Base-by-base conservation (phyloP, 92 coral and sea anemone species). In the Palythoa caribaeorum region DNA sequence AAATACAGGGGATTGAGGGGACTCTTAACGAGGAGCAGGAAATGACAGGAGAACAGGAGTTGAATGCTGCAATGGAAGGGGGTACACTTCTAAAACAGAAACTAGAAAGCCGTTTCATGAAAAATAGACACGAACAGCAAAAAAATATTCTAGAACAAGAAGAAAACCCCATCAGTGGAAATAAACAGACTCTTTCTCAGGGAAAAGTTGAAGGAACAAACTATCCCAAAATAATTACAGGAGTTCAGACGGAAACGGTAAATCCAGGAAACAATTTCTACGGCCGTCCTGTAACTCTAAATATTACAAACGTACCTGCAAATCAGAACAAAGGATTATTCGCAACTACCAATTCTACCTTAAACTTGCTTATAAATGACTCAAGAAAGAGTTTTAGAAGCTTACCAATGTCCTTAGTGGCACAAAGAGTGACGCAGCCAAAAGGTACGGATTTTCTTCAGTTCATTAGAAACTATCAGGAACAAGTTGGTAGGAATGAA, bases 71-170 rank as follows among this genome's bases (percentile, higher is more conserved):
- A 2, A 63, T 63, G 11, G 35, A 44, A 10, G 75, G n/a, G 57
- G 13, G 40, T 8, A 11, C 6, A 9, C 52, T 38, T 35, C 75
- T 3, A 35, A 70, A 70, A 28, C 28, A 28, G 28, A 28, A 28
- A 28, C 0, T 28, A 28, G 28, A 78, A 78, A 59, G 11, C 11
- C 36, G 36, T 16, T 35, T 38, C 21, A 15, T 21, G 38, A 38
- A 54, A 14, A 37, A 53, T 12, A 53, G 9, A 5, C 85, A 80
- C 19, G 54, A 19, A 14, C 75, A 65, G 55, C 85, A 80, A 80
- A 50, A 28, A 28, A 50, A 62, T 39, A 17, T 4, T 10, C 73
- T 15, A 12, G 19, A 53, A 38, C 73, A 79, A n/a, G 84, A 14
- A 20, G 57, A 20, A 21, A 16, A 44, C 2, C 21, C 1, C 1